Base-by-base conservation (phyloP, 1,140 invertebrate genomes). In the Drosophila nigrodunni region DNA sequence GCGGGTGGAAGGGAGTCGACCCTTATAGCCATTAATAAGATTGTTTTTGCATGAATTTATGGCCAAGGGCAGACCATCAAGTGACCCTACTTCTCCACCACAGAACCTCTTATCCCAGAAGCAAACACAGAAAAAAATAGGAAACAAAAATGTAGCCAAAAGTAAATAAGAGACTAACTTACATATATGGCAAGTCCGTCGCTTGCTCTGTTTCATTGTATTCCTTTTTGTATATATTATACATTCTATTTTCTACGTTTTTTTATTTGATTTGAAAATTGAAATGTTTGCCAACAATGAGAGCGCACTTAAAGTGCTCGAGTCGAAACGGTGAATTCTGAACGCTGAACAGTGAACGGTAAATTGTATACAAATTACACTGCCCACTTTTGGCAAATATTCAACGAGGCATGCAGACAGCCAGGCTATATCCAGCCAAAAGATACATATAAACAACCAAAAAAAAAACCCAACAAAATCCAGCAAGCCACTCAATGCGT, bases 21-120 rank as follows among this genome's bases (percentile, higher is more conserved):
- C 79, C 83, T 71, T 70, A 83, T 83, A 77, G 70, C 77, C 83
- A 89, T 88, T 88, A 88, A 88, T 88, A 89, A 88, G 85, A 88
- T 88, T 88, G 83, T 88, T 88, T 83, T 88, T 89, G 65, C 83
- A 89, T 80, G 83, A 88, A 89, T 88, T 88, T 88, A 89, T 74
- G 80, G 83, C 77, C 85, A 60, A 70, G 76, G 58, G 71, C 71
- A 49, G 49, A 15, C 55, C 68, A 64, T 50, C 35, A 49, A 67
- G 50, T 77, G 73, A 78, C 66, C 57, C 60, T 30, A 41, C 3
- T 21, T 18, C 8, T 35, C 8, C 10, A 15, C 58, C 15, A 11
- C 25, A 11, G 18, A 60, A 34, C 52, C 37, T 7, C 41, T 50
- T 55, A 67, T 55, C 35, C 37, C 54, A 55, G 65, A 78, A 61